These are phyloP conservation scores for Cossypha niveicapilla DNA, from an alignment of 2,797 vertebrate genomes.

Conservation along the genomic window DNA sequence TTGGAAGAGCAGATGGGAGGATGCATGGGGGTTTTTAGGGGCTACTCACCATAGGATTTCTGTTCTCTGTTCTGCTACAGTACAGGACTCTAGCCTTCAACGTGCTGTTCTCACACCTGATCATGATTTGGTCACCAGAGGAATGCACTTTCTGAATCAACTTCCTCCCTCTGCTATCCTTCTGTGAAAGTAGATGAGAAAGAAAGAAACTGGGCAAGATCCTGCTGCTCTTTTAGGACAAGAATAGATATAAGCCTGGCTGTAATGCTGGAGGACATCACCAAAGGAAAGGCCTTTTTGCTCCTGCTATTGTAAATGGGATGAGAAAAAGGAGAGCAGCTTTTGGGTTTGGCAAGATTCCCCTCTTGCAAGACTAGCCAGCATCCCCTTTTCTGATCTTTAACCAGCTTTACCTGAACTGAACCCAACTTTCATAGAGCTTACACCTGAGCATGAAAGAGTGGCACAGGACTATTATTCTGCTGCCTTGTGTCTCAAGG, in stretches of 20 bases:
- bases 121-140: neutral
- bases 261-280: neutral
- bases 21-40: fast-evolving
- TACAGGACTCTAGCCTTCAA: neutral
- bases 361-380: neutral
- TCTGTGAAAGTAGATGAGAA: neutral
- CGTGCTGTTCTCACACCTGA: neutral
- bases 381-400: neutral
- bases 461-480: neutral
- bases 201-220: neutral
- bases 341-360: neutral
- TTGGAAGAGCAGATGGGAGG: neutral
- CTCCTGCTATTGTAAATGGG: neutral
- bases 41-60: neutral
- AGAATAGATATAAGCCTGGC: neutral
- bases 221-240: neutral
- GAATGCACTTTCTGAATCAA: neutral
- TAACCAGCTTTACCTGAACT: neutral
- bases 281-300: neutral
- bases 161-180: neutral
- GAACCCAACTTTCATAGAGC: neutral
- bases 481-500: neutral
- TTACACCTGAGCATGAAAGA: neutral
- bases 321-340: neutral
- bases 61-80: neutral